A percentile compares a stretch with the other conserved stretches of the same genome.
Conservation (phyloP, 2,888 invertebrate species). For the Nomada fabriciana region DNA sequence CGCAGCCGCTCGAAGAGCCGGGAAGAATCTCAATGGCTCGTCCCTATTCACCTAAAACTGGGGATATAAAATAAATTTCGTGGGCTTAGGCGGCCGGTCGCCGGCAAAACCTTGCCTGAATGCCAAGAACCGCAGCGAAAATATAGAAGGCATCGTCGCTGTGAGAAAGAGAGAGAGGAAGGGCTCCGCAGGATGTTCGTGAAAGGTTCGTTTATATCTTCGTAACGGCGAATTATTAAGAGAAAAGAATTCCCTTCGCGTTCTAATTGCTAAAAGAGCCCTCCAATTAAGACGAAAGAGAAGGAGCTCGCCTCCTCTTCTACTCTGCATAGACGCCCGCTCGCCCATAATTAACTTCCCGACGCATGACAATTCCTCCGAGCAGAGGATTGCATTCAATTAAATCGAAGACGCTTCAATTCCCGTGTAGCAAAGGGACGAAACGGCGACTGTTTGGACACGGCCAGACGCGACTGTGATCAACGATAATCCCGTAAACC, state of each 20-base stretch:
- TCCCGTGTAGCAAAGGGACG: neutral
- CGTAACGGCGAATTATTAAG: conserved; percentile 59
- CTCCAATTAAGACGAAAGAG: conserved; percentile 56
- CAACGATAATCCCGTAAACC: no score
- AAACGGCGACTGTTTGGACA: neutral
- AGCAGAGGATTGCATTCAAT: neutral
- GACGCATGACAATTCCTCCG: conserved; percentile 45
- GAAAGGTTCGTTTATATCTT: conserved; percentile 61
- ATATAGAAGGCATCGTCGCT: conserved; percentile 11
- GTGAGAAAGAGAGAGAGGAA: neutral
- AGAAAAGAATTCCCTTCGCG: conserved; percentile 55
- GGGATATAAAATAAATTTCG: conserved; percentile 65
- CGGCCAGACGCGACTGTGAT: no score
- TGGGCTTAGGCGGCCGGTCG: conserved; percentile 44
- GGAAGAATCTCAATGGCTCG: conserved; percentile 54
- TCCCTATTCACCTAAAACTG: conserved; percentile 61
- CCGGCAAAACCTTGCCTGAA: conserved; percentile 36
- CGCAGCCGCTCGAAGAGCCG: conserved; percentile 22
- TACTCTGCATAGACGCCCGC: neutral
- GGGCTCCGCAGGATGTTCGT: conserved; percentile 36
- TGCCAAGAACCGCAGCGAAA: conserved; percentile 47
- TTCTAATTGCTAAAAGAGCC: conserved; percentile 60
- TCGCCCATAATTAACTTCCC: conserved; percentile 53
- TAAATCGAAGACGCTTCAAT: conserved; percentile 22
- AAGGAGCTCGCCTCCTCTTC: neutral